Base-by-base conservation (phyloP, 35 echinoderm and acorn worm species). In the Diadema setosum region DNA sequence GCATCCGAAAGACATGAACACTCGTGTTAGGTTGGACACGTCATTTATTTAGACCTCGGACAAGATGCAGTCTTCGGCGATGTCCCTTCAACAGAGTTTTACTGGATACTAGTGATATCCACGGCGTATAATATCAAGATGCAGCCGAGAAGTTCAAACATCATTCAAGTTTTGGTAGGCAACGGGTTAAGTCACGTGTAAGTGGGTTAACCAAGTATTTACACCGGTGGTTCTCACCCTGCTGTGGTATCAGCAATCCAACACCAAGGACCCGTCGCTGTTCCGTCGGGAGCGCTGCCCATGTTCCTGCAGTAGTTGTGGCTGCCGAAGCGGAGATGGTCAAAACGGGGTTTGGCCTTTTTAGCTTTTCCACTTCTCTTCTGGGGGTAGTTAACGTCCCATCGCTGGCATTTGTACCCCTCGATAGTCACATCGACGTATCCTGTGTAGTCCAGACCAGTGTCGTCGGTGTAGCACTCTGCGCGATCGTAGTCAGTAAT, bases 401-500 rank as follows among this genome's bases (percentile, higher is more conserved):
- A 87, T 3, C 27, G 69, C 63, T 87, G 61, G 30, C 85, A 87
- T 41, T 30, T 42, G 44, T 32, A 75, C 21, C 65, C 65, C 45
- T 25, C 64, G 27, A 48, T 65, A 25, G 85, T 87, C 42, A 30
- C 27, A 18, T 18, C n/a, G 35, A 87, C 23, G 85, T 73, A 87
- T 4, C 85, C 85, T 3, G 17, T 24, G 85, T 87, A 87, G 65
- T 87, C 85, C 23, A 30, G 1, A 16, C 85, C 85, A 17, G 29
- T 45, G 63, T 75, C 42, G 25, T 87, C 42, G 4, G 63, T 87
- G 85, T 87, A 87, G 85, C 85, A 87, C 63, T 87, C 85, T 1
- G 85, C 73, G 15, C 3, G 26, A 6, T 15, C 40, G 37, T 78
- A 78, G 29, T 29, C 63, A n/a, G n/a, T n/a, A n/a, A n/a, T n/a